phyloP scores from a whole-genome alignment of 2,888 invertebrate genomes.

The Acronicta aceris region DNA sequence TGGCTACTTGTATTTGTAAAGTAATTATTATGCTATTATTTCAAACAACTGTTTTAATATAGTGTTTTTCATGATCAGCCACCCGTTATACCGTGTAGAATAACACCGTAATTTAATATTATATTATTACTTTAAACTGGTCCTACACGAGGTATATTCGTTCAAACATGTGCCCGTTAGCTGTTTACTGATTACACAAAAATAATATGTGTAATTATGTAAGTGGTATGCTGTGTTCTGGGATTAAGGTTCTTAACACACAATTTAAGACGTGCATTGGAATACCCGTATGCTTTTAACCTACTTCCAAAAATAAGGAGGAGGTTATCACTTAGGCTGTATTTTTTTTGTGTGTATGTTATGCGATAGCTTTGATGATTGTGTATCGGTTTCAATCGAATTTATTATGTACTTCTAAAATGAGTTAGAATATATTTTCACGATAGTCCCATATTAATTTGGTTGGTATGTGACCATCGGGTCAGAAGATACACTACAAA shows the following conservation, averaged over 20 bases:
- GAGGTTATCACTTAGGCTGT: no score
- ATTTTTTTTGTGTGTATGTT: no score
- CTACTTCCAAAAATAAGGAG: no score
- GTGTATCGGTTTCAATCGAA: no score
- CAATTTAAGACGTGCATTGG: slow-evolving; percentile 14
- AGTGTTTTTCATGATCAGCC: slow-evolving; percentile 38
- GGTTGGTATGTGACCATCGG: no score
- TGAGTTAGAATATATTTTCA: no score
- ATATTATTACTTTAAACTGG: slow-evolving; percentile 34
- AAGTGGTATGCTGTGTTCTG: slow-evolving; percentile 25
- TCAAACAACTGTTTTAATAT: slow-evolving; percentile 44
- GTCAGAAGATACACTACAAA: no score
- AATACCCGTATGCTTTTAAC: background rate
- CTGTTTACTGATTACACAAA: slow-evolving; percentile 32
- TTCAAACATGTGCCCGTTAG: slow-evolving; percentile 32
- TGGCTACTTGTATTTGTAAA: no score
- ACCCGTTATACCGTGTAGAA: slow-evolving; percentile 54
- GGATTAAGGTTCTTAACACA: slow-evolving; percentile 22
- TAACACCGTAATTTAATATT: slow-evolving; percentile 37
- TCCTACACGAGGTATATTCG: slow-evolving; percentile 33
- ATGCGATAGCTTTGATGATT: no score
- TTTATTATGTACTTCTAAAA: no score
- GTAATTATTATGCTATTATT: slow-evolving; percentile 7
- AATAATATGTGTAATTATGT: slow-evolving; percentile 40
- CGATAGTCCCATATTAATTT: no score